A percentile compares a stretch with the other conserved stretches of the same genome.
phyloP scores from a whole-genome alignment of 2,888 invertebrate genomes.

The Pyrrhia umbra region DNA sequence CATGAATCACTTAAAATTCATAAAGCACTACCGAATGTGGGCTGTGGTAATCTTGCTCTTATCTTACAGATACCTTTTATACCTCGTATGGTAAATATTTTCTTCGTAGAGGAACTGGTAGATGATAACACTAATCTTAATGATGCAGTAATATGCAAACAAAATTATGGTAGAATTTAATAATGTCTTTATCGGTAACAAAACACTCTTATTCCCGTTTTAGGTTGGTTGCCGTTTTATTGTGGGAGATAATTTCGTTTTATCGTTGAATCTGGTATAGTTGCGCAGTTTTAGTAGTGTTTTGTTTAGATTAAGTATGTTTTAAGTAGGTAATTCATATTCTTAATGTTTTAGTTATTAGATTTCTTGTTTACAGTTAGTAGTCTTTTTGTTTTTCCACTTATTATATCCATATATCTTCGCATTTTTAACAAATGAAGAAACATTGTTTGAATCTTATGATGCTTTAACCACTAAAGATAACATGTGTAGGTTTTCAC shows the following conservation, averaged over 20 bases:
- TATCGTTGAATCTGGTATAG: conserved; percentile 65
- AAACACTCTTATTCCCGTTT: conserved; percentile 76
- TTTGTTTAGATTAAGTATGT: conserved; percentile 44
- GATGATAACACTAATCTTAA: conserved; percentile 83
- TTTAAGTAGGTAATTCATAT: conserved; percentile 47
- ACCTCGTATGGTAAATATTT: conserved; percentile 79
- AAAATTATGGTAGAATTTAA: conserved; percentile 75
- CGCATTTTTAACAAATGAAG: too few relatives aligned
- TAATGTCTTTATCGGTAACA: conserved; percentile 80
- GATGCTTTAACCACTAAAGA: not conserved
- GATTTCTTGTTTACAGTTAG: conserved; percentile 20
- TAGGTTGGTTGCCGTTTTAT: conserved; percentile 75
- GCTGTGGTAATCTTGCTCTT: conserved; percentile 76
- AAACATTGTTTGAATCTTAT: too few relatives aligned
- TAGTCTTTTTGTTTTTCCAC: not conserved
- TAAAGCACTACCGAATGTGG: conserved; percentile 83
- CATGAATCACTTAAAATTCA: conserved; percentile 78
- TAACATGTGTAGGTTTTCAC: not conserved
- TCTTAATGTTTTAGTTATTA: conserved; percentile 33
- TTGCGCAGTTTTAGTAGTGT: conserved; percentile 34
- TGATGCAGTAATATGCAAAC: conserved; percentile 75
- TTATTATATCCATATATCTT: not conserved
- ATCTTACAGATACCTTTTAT: conserved; percentile 75
- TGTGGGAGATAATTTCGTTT: conserved; percentile 72
- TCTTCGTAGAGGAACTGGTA: conserved; percentile 74